Conservation (phyloP, 2,797 vertebrate species). For the Picus viridis region DNA sequence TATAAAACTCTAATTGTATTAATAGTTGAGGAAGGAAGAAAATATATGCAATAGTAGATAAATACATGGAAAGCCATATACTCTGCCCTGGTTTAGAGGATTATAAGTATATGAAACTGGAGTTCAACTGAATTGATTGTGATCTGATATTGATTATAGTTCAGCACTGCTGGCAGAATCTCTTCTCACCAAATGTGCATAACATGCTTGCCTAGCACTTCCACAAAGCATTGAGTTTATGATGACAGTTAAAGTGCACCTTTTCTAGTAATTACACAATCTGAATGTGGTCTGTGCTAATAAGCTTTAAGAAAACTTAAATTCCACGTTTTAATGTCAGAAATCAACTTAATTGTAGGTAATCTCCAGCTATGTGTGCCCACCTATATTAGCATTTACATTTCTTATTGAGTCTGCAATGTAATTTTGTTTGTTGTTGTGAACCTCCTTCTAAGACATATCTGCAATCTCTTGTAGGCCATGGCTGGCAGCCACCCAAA, state of each 20-base stretch:
- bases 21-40: slow-evolving; percentile 50
- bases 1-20: slow-evolving; percentile 68
- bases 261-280: slow-evolving; percentile 52
- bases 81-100: slow-evolving; percentile 56
- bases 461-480: slow-evolving; percentile 56
- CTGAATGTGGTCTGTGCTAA: slow-evolving; percentile 65
- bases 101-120: slow-evolving; percentile 42
- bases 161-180: slow-evolving; percentile 50
- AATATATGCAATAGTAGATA: slow-evolving; percentile 55
- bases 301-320: slow-evolving; percentile 69
- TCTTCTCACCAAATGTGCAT: not conserved
- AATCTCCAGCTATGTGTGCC: slow-evolving; percentile 78
- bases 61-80: slow-evolving; percentile 18
- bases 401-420: slow-evolving; percentile 76
- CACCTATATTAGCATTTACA: slow-evolving; percentile 79
- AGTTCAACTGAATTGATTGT: slow-evolving; percentile 47
- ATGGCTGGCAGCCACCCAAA: slow-evolving; percentile 47
- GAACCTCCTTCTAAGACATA: slow-evolving; percentile 43
- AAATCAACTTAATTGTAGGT: slow-evolving; percentile 85
- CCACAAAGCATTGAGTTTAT: slow-evolving; percentile 44
- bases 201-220: slow-evolving; percentile 48
- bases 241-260: slow-evolving; percentile 40
- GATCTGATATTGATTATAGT: slow-evolving; percentile 59
- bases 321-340: slow-evolving; percentile 79
- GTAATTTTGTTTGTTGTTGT: slow-evolving; percentile 77